These are phyloP conservation scores for Parus major DNA, from an alignment of 2,113 vertebrate genomes.

Conservation along the genomic window DNA sequence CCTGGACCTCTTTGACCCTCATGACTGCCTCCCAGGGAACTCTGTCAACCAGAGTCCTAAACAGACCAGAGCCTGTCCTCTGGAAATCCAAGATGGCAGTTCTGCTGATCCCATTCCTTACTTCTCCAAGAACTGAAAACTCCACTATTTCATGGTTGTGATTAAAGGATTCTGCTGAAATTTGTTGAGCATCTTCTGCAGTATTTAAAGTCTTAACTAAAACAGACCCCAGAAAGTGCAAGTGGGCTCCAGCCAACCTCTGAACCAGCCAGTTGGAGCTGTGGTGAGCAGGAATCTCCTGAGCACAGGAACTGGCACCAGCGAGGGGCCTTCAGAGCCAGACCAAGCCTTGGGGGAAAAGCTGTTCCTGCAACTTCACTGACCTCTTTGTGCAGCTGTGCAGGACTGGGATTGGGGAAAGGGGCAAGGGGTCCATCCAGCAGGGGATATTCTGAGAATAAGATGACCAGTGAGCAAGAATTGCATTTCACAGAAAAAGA, in stretches of 20 bases:
- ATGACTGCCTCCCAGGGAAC: background rate
- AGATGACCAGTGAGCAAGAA: background rate
- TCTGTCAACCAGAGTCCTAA: background rate
- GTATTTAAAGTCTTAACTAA: background rate
- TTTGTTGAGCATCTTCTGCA: background rate
- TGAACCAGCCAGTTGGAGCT: background rate
- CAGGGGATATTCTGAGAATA: constrained; percentile 1
- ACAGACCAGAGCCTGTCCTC: background rate
- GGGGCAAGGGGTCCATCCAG: background rate
- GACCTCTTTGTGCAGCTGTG: background rate
- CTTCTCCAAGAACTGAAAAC: background rate
- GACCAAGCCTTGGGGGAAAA: background rate
- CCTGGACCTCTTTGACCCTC: background rate
- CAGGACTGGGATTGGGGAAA: background rate
- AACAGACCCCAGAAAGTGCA: background rate
- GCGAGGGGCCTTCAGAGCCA: background rate
- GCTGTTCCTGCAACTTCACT: background rate
- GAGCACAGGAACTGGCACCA: background rate
- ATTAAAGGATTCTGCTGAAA: background rate
- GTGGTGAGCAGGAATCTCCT: background rate
- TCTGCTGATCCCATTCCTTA: background rate
- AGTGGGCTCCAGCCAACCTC: background rate
- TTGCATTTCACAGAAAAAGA: background rate
- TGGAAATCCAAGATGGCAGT: background rate
- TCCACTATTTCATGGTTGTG: background rate